These are phyloP conservation scores for Diadumene lineata DNA, from an alignment of 92 coral and sea anemone genomes.

Conservation along the genomic window DNA sequence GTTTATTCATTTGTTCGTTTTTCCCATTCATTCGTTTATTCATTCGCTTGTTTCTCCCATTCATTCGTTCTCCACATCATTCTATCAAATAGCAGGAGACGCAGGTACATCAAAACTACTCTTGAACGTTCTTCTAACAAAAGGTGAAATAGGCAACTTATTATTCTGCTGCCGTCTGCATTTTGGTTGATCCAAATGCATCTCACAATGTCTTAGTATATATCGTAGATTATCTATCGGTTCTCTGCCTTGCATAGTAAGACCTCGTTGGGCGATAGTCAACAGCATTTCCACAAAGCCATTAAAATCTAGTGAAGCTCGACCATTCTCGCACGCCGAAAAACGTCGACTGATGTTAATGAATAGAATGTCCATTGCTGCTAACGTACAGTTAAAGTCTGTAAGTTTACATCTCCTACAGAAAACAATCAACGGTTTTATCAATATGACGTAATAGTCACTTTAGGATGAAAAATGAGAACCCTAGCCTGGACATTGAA, in stretches of 20 bases:
- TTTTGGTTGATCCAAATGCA: slow-evolving; percentile 40
- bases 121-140: slow-evolving; percentile 23
- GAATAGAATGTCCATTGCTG: slow-evolving; percentile 73
- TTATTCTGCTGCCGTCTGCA: slow-evolving; percentile 27
- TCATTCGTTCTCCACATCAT: neutral
- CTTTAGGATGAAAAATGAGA: too few species aligned
- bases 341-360: slow-evolving; percentile 69
- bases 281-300: slow-evolving; percentile 61
- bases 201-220: slow-evolving; percentile 61
- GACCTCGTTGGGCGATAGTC: slow-evolving; percentile 51
- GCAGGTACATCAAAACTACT: slow-evolving; percentile 58
- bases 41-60: neutral
- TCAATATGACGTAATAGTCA: neutral
- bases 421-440: neutral
- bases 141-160: slow-evolving; percentile 22
- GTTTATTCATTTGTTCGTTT: neutral
- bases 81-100: slow-evolving; percentile 24
- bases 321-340: slow-evolving; percentile 48
- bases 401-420: slow-evolving; percentile 64
- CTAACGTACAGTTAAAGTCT: slow-evolving; percentile 68
- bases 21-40: neutral
- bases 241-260: slow-evolving; percentile 41
- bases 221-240: slow-evolving; percentile 54
- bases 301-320: slow-evolving; percentile 61
- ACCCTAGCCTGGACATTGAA: too few species aligned